Conservation (phyloP, 2,888 invertebrate species). For the Pocota personata region DNA sequence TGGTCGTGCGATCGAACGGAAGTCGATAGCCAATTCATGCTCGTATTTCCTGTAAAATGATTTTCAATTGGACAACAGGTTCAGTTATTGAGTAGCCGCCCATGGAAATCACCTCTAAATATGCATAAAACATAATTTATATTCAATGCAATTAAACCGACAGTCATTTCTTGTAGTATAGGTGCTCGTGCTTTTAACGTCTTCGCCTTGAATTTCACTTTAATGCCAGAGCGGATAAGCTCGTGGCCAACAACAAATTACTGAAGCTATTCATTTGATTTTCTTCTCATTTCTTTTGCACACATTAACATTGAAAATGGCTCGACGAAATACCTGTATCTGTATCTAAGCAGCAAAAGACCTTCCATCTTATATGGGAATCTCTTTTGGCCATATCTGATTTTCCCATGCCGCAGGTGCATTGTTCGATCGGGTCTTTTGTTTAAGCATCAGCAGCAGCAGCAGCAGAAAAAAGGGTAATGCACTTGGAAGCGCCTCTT, state of each 20-base stretch:
- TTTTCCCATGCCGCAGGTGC: constrained; percentile 49
- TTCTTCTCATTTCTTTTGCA: constrained; percentile 35
- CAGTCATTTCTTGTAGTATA: constrained; percentile 15
- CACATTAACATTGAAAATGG: constrained; percentile 46
- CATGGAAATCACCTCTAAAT: constrained; percentile 27
- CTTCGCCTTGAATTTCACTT: constrained; percentile 63
- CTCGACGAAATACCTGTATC: constrained; percentile 4
- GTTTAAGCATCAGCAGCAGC: background rate
- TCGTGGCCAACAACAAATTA: constrained; percentile 18
- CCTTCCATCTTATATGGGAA: constrained; percentile 26
- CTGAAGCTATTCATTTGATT: constrained; percentile 40
- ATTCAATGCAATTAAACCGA: constrained; percentile 26
- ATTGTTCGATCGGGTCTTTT: constrained; percentile 45
- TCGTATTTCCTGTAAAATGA: constrained; percentile 33
- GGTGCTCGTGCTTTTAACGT: background rate
- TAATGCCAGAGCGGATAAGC: constrained; percentile 19
- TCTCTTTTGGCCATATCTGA: constrained; percentile 32
- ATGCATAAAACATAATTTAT: constrained; percentile 33
- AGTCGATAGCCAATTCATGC: constrained; percentile 12
- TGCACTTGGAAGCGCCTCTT: constrained; percentile 51
- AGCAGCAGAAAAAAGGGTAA: constrained; percentile 30
- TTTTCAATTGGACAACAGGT: constrained; percentile 22
- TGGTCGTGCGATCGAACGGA: constrained; percentile 16
- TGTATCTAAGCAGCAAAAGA: constrained; percentile 13
- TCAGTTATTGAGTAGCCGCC: constrained; percentile 11